Evolutionary conservation across 1,140 invertebrate species (phyloP).

Genomic region (Plutomurus gul): DNA sequence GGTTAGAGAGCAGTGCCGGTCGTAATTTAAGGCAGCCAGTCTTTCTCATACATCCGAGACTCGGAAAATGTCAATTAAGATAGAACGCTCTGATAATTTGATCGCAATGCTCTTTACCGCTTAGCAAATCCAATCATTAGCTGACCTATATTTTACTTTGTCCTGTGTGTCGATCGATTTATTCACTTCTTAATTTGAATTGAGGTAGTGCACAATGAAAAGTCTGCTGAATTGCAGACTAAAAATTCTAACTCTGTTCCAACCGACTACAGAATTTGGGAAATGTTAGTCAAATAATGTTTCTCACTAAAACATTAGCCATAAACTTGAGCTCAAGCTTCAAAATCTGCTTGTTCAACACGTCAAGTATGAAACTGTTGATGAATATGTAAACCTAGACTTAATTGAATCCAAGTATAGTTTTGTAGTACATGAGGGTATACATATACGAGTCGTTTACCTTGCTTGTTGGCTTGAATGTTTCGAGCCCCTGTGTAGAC

Average conservation of each 20-base stretch:
- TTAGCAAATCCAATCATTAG: constrained; percentile 18
- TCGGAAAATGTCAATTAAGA: constrained; percentile 20
- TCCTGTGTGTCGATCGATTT: background rate
- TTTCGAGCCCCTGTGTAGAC: too few species aligned
- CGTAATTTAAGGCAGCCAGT: background rate
- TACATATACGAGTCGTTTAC: too few species aligned
- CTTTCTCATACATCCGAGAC: constrained; percentile 15
- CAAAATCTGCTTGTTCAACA: too few species aligned
- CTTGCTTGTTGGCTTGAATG: too few species aligned
- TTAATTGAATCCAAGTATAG: background rate
- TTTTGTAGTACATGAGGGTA: background rate
- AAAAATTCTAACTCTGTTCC: too few species aligned
- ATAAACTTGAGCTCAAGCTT: constrained; percentile 1
- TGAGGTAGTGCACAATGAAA: too few species aligned
- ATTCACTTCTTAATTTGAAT: too few species aligned
- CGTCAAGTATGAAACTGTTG: background rate
- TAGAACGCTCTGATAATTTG: constrained; percentile 24
- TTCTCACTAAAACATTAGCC: too few species aligned
- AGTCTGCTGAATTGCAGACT: too few species aligned
- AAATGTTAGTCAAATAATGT: too few species aligned
- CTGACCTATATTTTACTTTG: background rate
- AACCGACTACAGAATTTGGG: too few species aligned
- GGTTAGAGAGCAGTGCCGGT: background rate
- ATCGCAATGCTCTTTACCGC: constrained; percentile 3
- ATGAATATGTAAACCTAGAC: background rate